phyloP scores from a whole-genome alignment of 2,113 vertebrate genomes.

The Eptatretus burgeri region DNA sequence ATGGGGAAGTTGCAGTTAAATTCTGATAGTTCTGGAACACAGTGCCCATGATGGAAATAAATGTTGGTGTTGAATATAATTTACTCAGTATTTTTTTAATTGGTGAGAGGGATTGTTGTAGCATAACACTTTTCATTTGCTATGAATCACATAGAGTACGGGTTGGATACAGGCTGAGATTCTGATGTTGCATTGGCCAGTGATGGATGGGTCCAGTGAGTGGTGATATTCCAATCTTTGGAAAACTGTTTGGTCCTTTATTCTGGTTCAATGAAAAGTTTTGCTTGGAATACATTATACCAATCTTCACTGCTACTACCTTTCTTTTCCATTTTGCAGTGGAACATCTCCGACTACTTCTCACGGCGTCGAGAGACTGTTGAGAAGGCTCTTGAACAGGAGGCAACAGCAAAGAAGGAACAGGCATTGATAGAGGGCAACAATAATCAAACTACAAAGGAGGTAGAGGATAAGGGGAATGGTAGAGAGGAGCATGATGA shows the following conservation, averaged over 20 bases:
- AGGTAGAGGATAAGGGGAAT: not conserved
- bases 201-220: too few relatives aligned
- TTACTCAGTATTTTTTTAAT: too few relatives aligned
- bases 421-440: conserved; percentile 40
- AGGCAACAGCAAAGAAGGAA: conserved; percentile 48
- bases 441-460: not conserved
- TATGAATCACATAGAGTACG: too few relatives aligned
- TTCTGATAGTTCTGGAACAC: too few relatives aligned
- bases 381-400: conserved; percentile 55
- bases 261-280: not conserved
- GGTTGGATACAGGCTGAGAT: too few relatives aligned
- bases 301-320: conserved; percentile 8
- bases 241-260: not conserved
- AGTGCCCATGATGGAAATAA: too few relatives aligned
- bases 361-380: conserved; percentile 86
- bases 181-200: too few relatives aligned
- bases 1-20: too few relatives aligned
- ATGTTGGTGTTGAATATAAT: too few relatives aligned
- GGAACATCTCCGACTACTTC: conserved; percentile 99
- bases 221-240: not conserved
- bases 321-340: conserved; percentile 26
- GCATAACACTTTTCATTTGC: too few relatives aligned
- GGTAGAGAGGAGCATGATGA: not conserved
- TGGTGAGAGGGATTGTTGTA: too few relatives aligned
- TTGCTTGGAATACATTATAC: not conserved